Evolutionary conservation across 2,888 invertebrate genomes (phyloP).

Genomic region (Caenorhabditis sp.): DNA sequence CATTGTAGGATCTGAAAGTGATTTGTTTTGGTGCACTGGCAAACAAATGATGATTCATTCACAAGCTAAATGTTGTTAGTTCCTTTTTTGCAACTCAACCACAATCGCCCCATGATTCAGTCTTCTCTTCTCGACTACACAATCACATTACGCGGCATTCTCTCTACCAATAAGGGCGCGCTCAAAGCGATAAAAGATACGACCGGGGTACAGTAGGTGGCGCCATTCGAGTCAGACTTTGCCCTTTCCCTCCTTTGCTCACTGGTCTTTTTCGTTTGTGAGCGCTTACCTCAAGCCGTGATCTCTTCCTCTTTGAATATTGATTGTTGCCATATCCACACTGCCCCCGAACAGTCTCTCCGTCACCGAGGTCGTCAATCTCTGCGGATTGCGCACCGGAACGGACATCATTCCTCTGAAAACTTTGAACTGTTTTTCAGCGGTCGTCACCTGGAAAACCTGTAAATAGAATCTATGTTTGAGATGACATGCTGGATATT

Average conservation of each 20-base stretch:
- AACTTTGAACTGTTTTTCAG: constrained; percentile 79
- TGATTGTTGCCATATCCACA: constrained; percentile 91
- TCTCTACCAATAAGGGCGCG: constrained; percentile 9
- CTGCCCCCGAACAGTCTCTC: constrained; percentile 69
- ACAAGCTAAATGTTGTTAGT: background rate
- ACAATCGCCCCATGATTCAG: no score
- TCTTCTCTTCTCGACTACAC: background rate
- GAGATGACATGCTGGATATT: constrained; percentile 46
- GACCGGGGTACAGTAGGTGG: constrained; percentile 1
- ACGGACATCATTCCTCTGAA: constrained; percentile 90
- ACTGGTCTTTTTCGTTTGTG: background rate
- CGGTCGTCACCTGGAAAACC: constrained; percentile 17
- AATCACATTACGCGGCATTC: background rate
- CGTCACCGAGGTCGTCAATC: constrained; percentile 88
- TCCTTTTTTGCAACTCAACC: background rate
- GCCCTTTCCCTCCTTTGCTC: background rate
- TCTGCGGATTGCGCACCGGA: constrained; percentile 86
- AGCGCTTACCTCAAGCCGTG: constrained; percentile 86
- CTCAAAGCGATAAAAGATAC: constrained; percentile 5
- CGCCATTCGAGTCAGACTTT: constrained; percentile 18
- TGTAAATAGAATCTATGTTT: constrained; percentile 61
- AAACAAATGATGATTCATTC: background rate
- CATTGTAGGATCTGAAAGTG: constrained; percentile 84
- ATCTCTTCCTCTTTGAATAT: constrained; percentile 85
- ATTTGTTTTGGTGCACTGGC: no score